These are phyloP conservation scores for Drosophila triauraria DNA, from an alignment of 1,140 invertebrate species.

Conservation along the genomic window DNA sequence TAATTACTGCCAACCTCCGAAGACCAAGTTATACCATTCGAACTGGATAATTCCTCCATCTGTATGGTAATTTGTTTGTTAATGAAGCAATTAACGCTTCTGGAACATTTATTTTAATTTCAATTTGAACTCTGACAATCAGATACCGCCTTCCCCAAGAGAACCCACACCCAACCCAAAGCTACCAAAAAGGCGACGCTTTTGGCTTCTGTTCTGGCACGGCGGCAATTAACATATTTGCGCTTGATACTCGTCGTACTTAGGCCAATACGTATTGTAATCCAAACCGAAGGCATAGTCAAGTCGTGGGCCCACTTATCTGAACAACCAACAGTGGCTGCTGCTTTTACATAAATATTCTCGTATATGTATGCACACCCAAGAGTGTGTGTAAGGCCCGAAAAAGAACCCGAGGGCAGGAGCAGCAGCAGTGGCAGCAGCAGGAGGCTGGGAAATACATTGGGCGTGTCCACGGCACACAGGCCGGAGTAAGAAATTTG, in stretches of 20 bases:
- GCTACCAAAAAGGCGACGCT: constrained; percentile 3
- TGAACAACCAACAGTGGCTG: constrained; percentile 50
- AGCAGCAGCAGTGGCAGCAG: constrained; percentile 7
- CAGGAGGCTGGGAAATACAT: constrained; percentile 21
- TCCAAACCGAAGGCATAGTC: constrained; percentile 41
- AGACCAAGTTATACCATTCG: not conserved
- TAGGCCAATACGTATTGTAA: constrained; percentile 32
- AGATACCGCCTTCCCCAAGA: constrained; percentile 7
- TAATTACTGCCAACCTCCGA: not conserved
- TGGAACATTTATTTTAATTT: constrained; percentile 52
- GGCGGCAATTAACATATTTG: constrained; percentile 61
- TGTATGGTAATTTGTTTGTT: constrained; percentile 34
- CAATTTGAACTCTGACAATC: constrained; percentile 41
- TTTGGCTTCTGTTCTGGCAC: constrained; percentile 46
- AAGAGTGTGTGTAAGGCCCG: constrained; percentile 21
- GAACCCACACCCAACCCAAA: not conserved
- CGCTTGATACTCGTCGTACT: constrained; percentile 28
- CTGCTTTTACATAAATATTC: not conserved
- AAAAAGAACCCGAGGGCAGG: constrained; percentile 43
- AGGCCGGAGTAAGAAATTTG: constrained; percentile 62
- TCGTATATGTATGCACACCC: not conserved
- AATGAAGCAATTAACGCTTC: constrained; percentile 50
- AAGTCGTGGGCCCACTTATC: constrained; percentile 56
- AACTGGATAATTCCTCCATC: constrained; percentile 2
- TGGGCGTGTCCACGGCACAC: constrained; percentile 49